Evolutionary conservation across 2,888 invertebrate genomes (phyloP).

Genomic region (Allolobophora icterica): DNA sequence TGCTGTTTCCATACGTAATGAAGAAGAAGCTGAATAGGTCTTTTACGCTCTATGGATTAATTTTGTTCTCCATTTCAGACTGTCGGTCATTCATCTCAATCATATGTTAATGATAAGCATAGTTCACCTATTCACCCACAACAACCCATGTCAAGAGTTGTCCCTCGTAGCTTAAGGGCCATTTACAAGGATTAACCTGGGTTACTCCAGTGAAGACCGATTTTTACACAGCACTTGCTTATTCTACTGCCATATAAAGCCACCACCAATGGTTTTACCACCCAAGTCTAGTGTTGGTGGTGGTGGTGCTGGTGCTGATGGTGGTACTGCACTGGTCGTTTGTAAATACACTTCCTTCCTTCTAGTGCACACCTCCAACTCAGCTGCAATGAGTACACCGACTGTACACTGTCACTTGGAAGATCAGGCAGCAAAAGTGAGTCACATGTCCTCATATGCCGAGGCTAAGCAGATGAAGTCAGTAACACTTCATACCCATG

Average conservation of each 20-base stretch:
- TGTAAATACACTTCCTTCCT: not conserved
- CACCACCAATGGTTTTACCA: not conserved
- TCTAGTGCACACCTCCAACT: not conserved
- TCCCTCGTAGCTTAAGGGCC: not conserved
- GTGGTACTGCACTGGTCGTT: not conserved
- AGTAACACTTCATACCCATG: no score
- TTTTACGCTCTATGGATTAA: not conserved
- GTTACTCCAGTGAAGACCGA: not conserved
- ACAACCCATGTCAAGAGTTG: not conserved
- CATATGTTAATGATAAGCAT: not conserved
- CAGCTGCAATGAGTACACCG: not conserved
- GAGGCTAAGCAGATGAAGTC: no score
- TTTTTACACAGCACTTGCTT: not conserved
- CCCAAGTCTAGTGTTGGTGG: not conserved
- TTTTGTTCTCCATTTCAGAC: not conserved
- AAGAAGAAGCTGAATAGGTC: not conserved
- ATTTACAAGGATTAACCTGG: not conserved
- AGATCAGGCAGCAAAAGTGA: no score
- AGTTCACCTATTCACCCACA: not conserved
- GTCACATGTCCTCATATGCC: no score
- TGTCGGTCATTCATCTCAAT: not conserved
- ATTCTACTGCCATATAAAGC: not conserved
- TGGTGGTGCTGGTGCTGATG: not conserved
- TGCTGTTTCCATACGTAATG: not conserved
- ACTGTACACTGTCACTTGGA: no score